Percentiles rank a stretch among this genome's conserved stretches.
Conservation (phyloP, 2,888 invertebrate genomes). For the Halocaridina rubra region DNA sequence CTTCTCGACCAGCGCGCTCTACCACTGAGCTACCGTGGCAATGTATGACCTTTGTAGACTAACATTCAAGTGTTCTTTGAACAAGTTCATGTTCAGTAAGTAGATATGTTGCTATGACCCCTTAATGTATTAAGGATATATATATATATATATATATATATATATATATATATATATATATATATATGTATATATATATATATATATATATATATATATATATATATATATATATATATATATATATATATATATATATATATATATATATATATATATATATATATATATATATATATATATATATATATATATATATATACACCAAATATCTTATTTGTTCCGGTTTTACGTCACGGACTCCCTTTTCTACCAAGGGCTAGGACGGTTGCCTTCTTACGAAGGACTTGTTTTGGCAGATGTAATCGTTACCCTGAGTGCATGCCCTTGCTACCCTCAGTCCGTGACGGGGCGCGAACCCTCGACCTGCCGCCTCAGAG, state of each 20-base stretch:
- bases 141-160: slow-evolving; percentile 40
- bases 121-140: not conserved
- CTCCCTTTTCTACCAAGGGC: too few species aligned
- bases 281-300: slow-evolving; percentile 42
- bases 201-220: slow-evolving; percentile 39
- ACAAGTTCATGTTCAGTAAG: too few species aligned
- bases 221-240: slow-evolving; percentile 38
- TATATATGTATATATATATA: slow-evolving; percentile 33
- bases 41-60: too few species aligned
- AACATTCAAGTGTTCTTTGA: too few species aligned
- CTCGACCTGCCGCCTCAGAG: too few species aligned
- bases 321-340: not conserved
- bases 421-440: too few species aligned
- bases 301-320: slow-evolving; percentile 38
- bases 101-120: not conserved
- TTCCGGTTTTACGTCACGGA: too few species aligned
- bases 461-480: too few species aligned
- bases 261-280: slow-evolving; percentile 36
- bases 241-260: slow-evolving; percentile 40
- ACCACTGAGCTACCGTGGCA: too few species aligned
- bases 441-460: too few species aligned
- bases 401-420: too few species aligned
- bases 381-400: too few species aligned
- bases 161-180: slow-evolving; percentile 37
- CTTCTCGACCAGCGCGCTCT: not conserved